Evolutionary conservation across 2,888 invertebrate genomes (phyloP), one percentile per base, ranked within the genome.

Genomic region (Drosophila robusta): DNA sequence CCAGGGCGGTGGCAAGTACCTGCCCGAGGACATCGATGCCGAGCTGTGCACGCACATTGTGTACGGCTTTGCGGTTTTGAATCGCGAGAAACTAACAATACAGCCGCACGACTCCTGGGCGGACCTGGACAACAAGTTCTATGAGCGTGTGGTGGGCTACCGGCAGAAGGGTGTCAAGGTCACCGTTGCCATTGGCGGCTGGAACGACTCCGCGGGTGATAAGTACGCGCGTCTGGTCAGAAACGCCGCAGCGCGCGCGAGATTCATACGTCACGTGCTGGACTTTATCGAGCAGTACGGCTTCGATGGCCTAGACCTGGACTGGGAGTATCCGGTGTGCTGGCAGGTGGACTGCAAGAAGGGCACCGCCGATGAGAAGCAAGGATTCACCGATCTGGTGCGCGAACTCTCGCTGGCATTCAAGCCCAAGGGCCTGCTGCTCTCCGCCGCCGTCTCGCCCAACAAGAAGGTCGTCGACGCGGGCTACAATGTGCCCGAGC

Each of bases 241-340:
- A 90, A 96, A 94, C 87, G 94, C 95, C 0, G 92, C 94, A 0
- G 95, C 96, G 0, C 93, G 97, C 60, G 93, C 94, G 29, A 94
- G 94, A 72, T 98, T 98, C 87, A 94, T 97, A 14, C 93, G 94
- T 0, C 95, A 97, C 79, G 95, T 95, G 0, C 76, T 96, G 0
- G 94, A 96, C 79, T 98, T 97, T 89, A 94, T 98, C 60, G 95
- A 95, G 68, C 94, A 95, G 71, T 94, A 96, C 81, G 95, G 95
- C 57, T 98, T 98, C 80, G 97, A 98, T 89, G 98, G 98, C 4
- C 93, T 98, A 39, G 98, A 98, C 91, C 93, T 98, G 29, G 98
- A 98, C 90, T 98, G 98, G 98, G 98, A 98, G 90, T 98, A 97
- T 91, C 98, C 98, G 0, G 96, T 95, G 72, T 98, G 97, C 89